phyloP scores from a whole-genome alignment of 2,888 invertebrate species.

The Chloromyia formosa region DNA sequence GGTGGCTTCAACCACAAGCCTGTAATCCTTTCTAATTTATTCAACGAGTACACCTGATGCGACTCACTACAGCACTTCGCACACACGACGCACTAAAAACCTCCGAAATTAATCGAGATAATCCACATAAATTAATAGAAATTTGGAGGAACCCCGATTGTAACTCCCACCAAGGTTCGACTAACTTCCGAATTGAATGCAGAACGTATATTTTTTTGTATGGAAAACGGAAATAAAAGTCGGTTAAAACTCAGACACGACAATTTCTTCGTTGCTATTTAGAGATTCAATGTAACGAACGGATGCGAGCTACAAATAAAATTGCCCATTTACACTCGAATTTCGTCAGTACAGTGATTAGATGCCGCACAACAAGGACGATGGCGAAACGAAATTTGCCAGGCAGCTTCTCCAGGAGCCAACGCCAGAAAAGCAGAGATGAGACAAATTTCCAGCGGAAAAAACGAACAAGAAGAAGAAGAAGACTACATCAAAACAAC shows the following conservation, averaged over 20 bases:
- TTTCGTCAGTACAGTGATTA: slow-evolving; percentile 30
- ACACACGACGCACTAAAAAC: background rate
- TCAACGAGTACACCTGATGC: background rate
- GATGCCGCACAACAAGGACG: slow-evolving; percentile 38
- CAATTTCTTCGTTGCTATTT: background rate
- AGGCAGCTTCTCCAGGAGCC: slow-evolving; percentile 20
- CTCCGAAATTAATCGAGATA: background rate
- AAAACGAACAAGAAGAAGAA: slow-evolving; percentile 8
- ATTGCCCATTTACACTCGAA: slow-evolving; percentile 24
- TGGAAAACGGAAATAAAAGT: background rate
- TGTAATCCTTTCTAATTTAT: background rate
- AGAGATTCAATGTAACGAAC: background rate
- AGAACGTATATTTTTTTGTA: background rate
- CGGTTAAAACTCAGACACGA: background rate
- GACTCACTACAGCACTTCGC: background rate
- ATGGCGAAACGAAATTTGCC: slow-evolving; percentile 28
- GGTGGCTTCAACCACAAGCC: background rate
- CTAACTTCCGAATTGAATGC: background rate
- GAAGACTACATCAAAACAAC: slow-evolving; percentile 1
- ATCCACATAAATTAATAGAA: background rate
- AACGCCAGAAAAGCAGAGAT: background rate
- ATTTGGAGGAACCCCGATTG: background rate
- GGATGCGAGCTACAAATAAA: slow-evolving; percentile 6
- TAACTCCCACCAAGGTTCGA: background rate
- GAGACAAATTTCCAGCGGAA: slow-evolving; percentile 2